Evolutionary conservation across 2,113 vertebrate genomes (phyloP).

Genomic region (Empidonax traillii): DNA sequence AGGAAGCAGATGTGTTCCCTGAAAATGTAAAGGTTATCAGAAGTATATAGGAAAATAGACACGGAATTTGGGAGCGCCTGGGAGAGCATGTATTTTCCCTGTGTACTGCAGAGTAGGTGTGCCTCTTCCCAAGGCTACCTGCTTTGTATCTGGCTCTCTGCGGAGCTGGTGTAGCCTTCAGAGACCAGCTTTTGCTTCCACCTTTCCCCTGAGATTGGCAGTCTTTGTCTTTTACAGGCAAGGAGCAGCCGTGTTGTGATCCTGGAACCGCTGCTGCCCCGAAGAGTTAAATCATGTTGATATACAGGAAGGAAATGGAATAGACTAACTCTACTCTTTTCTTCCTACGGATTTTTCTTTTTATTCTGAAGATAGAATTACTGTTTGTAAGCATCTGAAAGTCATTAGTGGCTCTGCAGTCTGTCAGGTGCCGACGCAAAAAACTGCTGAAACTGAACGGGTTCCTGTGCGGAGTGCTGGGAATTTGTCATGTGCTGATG

Average conservation of each 20-base stretch:
- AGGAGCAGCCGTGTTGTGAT: conserved; percentile 44
- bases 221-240: conserved; percentile 70
- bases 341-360: conserved; percentile 78
- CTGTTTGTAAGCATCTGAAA: conserved; percentile 94
- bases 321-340: conserved; percentile 78
- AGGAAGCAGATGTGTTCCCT: conserved; percentile 66
- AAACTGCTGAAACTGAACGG: conserved; percentile 88
- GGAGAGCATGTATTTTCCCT: neutral
- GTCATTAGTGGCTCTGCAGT: conserved; percentile 89
- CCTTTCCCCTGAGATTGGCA: conserved; percentile 53
- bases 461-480: conserved; percentile 83
- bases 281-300: conserved; percentile 77
- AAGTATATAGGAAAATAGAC: conserved; percentile 51
- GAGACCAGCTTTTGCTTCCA: conserved; percentile 36
- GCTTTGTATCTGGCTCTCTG: conserved; percentile 37
- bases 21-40: conserved; percentile 54
- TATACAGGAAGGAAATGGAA: conserved; percentile 78
- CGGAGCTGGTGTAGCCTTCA: neutral
- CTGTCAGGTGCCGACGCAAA: conserved; percentile 87
- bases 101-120: conserved; percentile 23
- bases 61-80: neutral
- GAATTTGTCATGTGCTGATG: conserved; percentile 91
- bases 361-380: conserved; percentile 87
- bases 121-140: conserved; percentile 46
- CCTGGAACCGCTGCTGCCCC: conserved; percentile 33